Evolutionary conservation across 2,113 vertebrate genomes (phyloP).

Genomic region (Copsychus sechellarum): DNA sequence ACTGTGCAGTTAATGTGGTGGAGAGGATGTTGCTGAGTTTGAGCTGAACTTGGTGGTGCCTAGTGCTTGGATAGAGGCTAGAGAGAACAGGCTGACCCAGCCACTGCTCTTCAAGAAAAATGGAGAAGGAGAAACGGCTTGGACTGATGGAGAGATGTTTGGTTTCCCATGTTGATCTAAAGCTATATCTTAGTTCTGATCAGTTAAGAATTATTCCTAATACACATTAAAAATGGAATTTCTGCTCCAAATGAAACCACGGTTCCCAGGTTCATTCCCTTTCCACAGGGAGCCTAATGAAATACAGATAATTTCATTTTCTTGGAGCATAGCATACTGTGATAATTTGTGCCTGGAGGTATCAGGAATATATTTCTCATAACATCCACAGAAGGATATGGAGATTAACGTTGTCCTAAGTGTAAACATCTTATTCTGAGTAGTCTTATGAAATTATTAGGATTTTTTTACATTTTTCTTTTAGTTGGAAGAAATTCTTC

Average conservation of each 20-base stretch:
- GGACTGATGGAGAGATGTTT: rapidly evolving
- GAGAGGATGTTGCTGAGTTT: not conserved
- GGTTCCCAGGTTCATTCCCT: not conserved
- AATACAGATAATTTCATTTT: not conserved
- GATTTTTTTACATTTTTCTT: not conserved
- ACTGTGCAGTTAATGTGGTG: rapidly evolving
- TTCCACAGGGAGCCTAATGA: not conserved
- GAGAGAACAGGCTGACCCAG: not conserved
- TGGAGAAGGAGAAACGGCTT: not conserved
- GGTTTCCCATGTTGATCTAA: not conserved
- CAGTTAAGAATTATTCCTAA: not conserved
- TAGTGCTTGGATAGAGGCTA: not conserved
- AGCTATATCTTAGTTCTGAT: not conserved
- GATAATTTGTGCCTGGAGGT: not conserved
- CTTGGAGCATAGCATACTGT: not conserved
- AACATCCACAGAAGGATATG: not conserved
- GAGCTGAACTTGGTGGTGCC: not conserved
- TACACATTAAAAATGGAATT: not conserved
- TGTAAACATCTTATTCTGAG: not conserved
- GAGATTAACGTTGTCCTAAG: not conserved
- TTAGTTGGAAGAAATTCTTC: not conserved
- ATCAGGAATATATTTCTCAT: not conserved
- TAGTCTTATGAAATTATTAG: not conserved
- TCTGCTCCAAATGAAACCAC: not conserved
- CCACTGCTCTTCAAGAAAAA: not conserved